A percentile compares a stretch with the other conserved stretches of the same genome.
Evolutionary conservation across 2,888 invertebrate species (phyloP).

Genomic region (Lymantria monacha): DNA sequence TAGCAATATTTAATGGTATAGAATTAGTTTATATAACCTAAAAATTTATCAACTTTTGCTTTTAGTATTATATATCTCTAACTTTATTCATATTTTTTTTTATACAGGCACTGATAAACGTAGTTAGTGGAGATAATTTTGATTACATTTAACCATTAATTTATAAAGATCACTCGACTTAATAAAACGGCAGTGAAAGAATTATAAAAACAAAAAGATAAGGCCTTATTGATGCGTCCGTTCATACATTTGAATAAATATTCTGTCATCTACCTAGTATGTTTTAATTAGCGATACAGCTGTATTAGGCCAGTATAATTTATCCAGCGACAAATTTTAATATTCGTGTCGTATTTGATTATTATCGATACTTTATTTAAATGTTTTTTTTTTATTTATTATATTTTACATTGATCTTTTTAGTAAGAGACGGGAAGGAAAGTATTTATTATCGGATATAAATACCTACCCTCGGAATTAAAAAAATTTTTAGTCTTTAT

Average conservation of each 20-base stretch:
- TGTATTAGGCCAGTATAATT: not conserved
- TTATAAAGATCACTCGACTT: no score
- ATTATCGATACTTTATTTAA: conserved; percentile 2
- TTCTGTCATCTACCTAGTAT: not conserved
- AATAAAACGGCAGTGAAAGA: not conserved
- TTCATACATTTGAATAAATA: conserved; percentile 1
- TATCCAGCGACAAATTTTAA: conserved; percentile 2
- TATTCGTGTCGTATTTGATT: conserved; percentile 1
- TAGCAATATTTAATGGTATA: no score
- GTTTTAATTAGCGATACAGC: conserved; percentile 16
- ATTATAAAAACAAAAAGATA: not conserved
- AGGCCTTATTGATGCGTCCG: not conserved
- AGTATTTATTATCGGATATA: no score
- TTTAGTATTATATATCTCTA: no score
- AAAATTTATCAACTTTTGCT: no score
- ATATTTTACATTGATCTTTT: not conserved
- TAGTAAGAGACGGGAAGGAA: not conserved
- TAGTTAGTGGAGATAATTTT: no score
- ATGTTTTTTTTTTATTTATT: not conserved
- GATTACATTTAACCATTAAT: no score
- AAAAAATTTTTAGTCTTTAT: no score
- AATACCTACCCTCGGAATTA: no score
- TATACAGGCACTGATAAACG: no score
- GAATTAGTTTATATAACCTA: no score
- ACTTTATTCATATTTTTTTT: no score